Percentiles rank a stretch among this genome's conserved stretches.
Conservation (phyloP, 2,888 invertebrate species). For the Spicauda simplicius region DNA sequence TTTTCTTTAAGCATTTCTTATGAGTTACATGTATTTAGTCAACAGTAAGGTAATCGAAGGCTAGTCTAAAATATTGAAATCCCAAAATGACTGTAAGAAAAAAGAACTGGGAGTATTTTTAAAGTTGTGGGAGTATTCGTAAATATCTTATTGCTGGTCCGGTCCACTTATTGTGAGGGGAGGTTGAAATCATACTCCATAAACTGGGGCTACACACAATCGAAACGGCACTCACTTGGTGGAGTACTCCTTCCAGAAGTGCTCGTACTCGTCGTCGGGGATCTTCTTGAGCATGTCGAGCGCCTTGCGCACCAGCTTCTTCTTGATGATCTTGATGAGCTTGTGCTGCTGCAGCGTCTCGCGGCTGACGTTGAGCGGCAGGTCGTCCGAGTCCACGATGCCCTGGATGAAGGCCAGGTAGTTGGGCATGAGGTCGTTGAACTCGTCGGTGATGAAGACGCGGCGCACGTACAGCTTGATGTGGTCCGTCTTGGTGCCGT, state of each 20-base stretch:
- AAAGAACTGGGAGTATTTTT: too few species aligned
- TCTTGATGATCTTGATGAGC: constrained; percentile 99
- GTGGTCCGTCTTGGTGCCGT: constrained; percentile 97
- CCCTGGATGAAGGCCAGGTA: constrained; percentile 97
- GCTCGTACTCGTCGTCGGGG: constrained; percentile 93
- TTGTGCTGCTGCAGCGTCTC: constrained; percentile 99
- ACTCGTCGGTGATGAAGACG: constrained; percentile 99
- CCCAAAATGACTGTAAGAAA: too few species aligned
- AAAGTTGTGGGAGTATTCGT: too few species aligned
- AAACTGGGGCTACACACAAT: too few species aligned
- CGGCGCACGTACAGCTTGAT: constrained; percentile 98
- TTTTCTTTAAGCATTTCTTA: too few species aligned
- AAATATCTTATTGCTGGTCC: too few species aligned
- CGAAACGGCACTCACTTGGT: constrained; percentile 89
- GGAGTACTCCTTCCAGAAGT: constrained; percentile 99
- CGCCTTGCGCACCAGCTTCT: constrained; percentile 98
- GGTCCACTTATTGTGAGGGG: too few species aligned
- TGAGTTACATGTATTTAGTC: too few species aligned
- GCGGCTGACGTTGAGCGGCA: constrained; percentile 98
- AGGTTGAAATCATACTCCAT: too few species aligned
- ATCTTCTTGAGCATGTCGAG: constrained; percentile 99
- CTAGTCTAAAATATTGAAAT: too few species aligned
- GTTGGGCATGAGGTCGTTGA: constrained; percentile 99
- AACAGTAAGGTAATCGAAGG: too few species aligned
- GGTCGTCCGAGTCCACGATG: constrained; percentile 99